Evolutionary conservation across 2,113 vertebrate genomes (phyloP).

Genomic region (Picathartes gymnocephalus): DNA sequence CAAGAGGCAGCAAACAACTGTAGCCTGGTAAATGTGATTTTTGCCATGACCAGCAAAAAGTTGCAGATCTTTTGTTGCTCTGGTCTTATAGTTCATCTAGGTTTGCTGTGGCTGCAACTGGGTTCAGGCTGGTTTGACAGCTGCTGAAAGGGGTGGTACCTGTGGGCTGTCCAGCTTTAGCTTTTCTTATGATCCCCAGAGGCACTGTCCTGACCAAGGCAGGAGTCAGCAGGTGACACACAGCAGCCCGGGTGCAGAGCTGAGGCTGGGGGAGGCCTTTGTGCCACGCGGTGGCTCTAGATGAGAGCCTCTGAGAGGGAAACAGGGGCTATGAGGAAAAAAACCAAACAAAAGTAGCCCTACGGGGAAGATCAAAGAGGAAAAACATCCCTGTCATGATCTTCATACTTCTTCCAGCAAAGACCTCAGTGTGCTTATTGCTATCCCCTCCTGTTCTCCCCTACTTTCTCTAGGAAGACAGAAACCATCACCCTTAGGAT

Average conservation of each 20-base stretch:
- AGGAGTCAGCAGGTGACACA: neutral
- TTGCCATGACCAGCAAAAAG: neutral
- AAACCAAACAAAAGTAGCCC: neutral
- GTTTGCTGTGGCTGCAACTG: neutral
- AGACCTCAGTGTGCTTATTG: neutral
- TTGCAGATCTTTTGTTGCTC: neutral
- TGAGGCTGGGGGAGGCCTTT: neutral
- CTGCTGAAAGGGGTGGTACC: accelerated
- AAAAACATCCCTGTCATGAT: neutral
- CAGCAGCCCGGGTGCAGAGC: neutral
- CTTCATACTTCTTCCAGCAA: neutral
- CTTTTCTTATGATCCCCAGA: neutral
- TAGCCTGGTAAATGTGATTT: neutral
- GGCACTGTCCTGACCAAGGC: neutral
- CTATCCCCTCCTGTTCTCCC: accelerated
- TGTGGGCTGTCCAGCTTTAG: neutral
- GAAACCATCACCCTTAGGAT: neutral
- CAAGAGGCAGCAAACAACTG: neutral
- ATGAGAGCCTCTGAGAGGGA: neutral
- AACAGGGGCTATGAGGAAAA: neutral
- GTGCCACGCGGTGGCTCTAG: neutral
- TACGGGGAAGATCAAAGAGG: neutral
- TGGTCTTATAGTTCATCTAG: neutral
- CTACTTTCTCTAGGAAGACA: neutral
- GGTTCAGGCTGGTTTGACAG: neutral